Evolutionary conservation across 2,113 vertebrate genomes (phyloP).

Genomic region (Reinhardtius hippoglossoides): DNA sequence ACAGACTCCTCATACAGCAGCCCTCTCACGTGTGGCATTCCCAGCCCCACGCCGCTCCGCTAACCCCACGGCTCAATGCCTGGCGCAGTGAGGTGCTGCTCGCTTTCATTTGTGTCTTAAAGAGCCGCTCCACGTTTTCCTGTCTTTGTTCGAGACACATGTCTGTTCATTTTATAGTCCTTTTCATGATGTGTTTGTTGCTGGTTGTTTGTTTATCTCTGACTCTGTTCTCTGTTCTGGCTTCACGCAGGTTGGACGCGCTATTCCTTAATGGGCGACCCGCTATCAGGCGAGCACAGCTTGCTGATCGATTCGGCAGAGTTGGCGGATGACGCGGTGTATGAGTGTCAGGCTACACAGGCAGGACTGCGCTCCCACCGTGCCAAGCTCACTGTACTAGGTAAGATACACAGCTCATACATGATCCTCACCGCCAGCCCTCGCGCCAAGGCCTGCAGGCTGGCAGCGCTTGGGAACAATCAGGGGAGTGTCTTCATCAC

Average conservation of each 20-base stretch:
- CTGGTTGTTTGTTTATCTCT: slow-evolving; percentile 58
- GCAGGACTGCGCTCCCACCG: slow-evolving; percentile 89
- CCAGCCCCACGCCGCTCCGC: slow-evolving; percentile 44
- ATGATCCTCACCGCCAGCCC: slow-evolving; percentile 66
- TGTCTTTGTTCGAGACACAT: slow-evolving; percentile 64
- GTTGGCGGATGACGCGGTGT: slow-evolving; percentile 88
- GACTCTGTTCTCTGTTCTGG: slow-evolving; percentile 59
- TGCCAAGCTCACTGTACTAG: slow-evolving; percentile 88
- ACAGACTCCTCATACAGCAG: slow-evolving; percentile 62
- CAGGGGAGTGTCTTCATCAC: slow-evolving; percentile 62
- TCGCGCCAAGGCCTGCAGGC: slow-evolving; percentile 56
- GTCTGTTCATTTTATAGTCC: slow-evolving; percentile 59
- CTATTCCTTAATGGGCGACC: slow-evolving; percentile 89
- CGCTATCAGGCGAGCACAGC: slow-evolving; percentile 88
- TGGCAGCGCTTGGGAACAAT: slow-evolving; percentile 53
- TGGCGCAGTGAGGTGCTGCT: slow-evolving; percentile 52
- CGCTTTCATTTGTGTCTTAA: slow-evolving; percentile 65
- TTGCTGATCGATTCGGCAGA: slow-evolving; percentile 89
- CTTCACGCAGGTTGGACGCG: slow-evolving; percentile 88
- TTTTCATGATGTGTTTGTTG: slow-evolving; percentile 67
- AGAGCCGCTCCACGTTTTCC: slow-evolving; percentile 58
- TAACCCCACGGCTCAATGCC: slow-evolving; percentile 42
- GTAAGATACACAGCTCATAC: slow-evolving; percentile 82
- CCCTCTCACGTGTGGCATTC: slow-evolving; percentile 64
- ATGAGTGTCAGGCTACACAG: slow-evolving; percentile 93